Evolutionary conservation across 2,888 invertebrate species (phyloP).

Genomic region (Orthosia gracilis): DNA sequence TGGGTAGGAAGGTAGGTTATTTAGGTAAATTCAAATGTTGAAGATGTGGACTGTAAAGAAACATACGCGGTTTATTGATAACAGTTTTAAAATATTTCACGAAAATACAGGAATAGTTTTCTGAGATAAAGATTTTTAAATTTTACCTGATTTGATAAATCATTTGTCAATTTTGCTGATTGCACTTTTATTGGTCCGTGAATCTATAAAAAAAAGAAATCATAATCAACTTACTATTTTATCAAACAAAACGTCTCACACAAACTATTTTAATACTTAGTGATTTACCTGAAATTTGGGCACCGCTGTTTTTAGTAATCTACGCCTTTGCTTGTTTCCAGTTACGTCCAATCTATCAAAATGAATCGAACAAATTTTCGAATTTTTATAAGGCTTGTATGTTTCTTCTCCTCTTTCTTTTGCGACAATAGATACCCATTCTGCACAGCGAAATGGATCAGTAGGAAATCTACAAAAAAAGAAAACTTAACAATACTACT

Average conservation of each 20-base stretch:
- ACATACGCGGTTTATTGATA: background rate
- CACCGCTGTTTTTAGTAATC: no score
- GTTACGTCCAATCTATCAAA: background rate
- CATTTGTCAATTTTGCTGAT: constrained; percentile 7
- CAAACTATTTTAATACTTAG: no score
- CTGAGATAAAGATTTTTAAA: background rate
- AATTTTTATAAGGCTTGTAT: constrained; percentile 7
- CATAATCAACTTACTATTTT: background rate
- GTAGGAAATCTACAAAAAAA: no score
- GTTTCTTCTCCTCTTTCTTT: constrained; percentile 13
- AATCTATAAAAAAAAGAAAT: constrained; percentile 7
- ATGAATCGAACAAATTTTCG: constrained; percentile 3
- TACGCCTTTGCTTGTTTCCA: no score
- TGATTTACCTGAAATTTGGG: no score
- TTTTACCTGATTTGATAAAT: constrained; percentile 3
- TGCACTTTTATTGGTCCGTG: constrained; percentile 4
- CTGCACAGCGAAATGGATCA: no score
- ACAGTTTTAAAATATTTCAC: background rate
- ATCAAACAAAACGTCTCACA: no score
- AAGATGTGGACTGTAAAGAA: background rate
- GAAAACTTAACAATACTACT: no score
- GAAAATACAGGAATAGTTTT: constrained; percentile 2
- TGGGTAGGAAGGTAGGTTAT: no score
- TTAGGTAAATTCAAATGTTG: background rate
- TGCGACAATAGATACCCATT: background rate